A percentile compares a stretch with the other conserved stretches of the same genome.
Evolutionary conservation across 1,140 invertebrate species (phyloP).

Genomic region (Melipona quadrifasciata): DNA sequence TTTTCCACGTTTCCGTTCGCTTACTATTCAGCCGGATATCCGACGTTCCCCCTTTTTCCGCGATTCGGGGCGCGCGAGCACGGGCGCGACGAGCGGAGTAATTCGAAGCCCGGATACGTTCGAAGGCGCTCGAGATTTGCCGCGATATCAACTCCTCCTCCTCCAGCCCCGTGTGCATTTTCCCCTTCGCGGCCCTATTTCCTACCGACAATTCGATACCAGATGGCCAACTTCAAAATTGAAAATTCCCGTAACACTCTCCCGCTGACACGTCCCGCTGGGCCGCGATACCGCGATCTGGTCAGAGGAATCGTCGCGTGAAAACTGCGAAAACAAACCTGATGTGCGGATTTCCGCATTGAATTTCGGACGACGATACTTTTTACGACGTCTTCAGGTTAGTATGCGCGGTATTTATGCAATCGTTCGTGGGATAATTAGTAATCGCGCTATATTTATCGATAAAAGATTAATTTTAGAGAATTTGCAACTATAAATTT

Average conservation of each 20-base stretch:
- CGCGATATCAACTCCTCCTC: neutral
- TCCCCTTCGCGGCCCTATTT: neutral
- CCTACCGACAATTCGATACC: neutral
- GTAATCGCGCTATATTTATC: no score
- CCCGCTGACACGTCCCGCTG: neutral
- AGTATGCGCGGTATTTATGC: no score
- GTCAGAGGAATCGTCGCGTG: neutral
- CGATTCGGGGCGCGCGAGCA: neutral
- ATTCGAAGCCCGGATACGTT: conserved; percentile 34
- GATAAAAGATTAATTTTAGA: no score
- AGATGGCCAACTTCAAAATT: conserved; percentile 11
- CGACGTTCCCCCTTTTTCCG: neutral
- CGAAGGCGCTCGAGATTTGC: conserved; percentile 28
- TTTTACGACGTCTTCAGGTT: no score
- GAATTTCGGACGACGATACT: neutral
- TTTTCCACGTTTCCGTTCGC: conserved; percentile 33
- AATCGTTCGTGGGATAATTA: no score
- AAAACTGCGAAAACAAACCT: neutral
- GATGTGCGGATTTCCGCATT: neutral
- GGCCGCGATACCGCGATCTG: neutral
- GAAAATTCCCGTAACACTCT: conserved; percentile 16
- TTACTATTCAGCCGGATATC: conserved; percentile 27
- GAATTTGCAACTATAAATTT: no score
- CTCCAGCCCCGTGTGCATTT: neutral
- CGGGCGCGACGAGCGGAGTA: conserved; percentile 34